phyloP scores from a whole-genome alignment of 2,888 invertebrate species.

The Volucella bombylans region DNA sequence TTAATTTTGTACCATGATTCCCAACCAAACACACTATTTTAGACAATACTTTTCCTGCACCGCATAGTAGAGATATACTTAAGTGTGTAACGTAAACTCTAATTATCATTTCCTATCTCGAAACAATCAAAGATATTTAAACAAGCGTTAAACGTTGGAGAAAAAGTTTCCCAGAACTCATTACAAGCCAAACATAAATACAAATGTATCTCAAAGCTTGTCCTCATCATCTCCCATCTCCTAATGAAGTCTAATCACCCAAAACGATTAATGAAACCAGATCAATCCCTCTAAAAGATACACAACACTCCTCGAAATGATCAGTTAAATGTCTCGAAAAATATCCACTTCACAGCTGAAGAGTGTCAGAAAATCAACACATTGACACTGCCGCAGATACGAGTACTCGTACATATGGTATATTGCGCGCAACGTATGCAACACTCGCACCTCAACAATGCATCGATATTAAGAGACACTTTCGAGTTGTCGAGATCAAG shows the following conservation, averaged over 20 bases:
- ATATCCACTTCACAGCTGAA: slow-evolving; percentile 43
- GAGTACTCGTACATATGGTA: no score
- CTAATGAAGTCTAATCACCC: slow-evolving; percentile 59
- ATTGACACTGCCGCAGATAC: slow-evolving; percentile 8
- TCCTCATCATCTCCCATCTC: not conserved
- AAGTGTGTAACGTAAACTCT: no score
- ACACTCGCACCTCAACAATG: slow-evolving; percentile 49
- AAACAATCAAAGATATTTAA: no score
- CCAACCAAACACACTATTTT: no score
- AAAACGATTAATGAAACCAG: slow-evolving; percentile 28
- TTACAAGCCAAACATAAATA: slow-evolving; percentile 4
- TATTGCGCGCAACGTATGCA: not conserved
- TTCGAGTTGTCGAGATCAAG: slow-evolving; percentile 49
- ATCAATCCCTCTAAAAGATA: slow-evolving; percentile 30
- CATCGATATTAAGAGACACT: slow-evolving; percentile 65
- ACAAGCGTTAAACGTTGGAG: no score
- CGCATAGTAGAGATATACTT: no score
- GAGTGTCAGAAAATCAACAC: slow-evolving; percentile 55
- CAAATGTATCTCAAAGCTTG: not conserved
- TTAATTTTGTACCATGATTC: no score
- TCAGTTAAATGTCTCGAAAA: slow-evolving; percentile 43
- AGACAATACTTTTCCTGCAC: no score
- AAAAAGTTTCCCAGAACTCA: slow-evolving; percentile 31
- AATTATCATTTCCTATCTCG: no score
- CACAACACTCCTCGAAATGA: slow-evolving; percentile 34